Conservation (phyloP, 2,797 vertebrate species). For the Trachurus trachurus region DNA sequence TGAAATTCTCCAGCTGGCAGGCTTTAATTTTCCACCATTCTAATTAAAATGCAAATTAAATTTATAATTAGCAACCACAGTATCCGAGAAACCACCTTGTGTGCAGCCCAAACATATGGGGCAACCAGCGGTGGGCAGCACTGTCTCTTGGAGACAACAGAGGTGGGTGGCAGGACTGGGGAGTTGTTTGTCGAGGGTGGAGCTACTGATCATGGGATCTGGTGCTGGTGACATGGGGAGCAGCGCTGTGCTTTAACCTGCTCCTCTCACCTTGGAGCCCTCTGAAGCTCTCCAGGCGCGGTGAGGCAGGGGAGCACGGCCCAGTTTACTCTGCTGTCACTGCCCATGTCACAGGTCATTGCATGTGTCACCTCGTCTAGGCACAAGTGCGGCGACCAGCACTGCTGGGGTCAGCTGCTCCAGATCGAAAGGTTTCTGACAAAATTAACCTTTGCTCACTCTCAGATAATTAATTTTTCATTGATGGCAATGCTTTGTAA, state of each 20-base stretch:
- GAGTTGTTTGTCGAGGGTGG: slow-evolving; percentile 68
- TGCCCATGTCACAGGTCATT: slow-evolving; percentile 93
- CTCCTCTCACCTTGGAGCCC: slow-evolving; percentile 70
- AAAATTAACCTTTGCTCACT: slow-evolving; percentile 95
- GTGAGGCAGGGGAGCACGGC: slow-evolving; percentile 84
- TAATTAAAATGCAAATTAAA: slow-evolving; percentile 99
- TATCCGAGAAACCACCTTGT: slow-evolving; percentile 99
- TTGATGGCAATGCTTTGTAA: slow-evolving; percentile 88
- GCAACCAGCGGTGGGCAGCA: slow-evolving; percentile 92
- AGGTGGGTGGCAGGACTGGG: slow-evolving; percentile 73
- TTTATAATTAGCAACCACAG: slow-evolving; percentile 99
- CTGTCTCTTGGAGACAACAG: slow-evolving; percentile 84
- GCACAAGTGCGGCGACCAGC: slow-evolving; percentile 87
- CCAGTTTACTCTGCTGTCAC: slow-evolving; percentile 91
- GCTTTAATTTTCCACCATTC: slow-evolving; percentile 99
- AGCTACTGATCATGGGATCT: slow-evolving; percentile 56
- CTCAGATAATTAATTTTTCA: slow-evolving; percentile 96
- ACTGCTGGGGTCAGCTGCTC: slow-evolving; percentile 89
- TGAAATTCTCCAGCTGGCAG: slow-evolving; percentile 99
- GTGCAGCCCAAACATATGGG: slow-evolving; percentile 98
- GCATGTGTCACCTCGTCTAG: slow-evolving; percentile 87
- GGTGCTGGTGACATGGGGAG: slow-evolving; percentile 64
- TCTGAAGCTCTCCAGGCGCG: slow-evolving; percentile 82
- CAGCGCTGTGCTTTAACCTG: slow-evolving; percentile 60
- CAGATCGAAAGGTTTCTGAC: slow-evolving; percentile 93